Conservation (phyloP, 1,140 invertebrate genomes). For the Orius laevigatus region DNA sequence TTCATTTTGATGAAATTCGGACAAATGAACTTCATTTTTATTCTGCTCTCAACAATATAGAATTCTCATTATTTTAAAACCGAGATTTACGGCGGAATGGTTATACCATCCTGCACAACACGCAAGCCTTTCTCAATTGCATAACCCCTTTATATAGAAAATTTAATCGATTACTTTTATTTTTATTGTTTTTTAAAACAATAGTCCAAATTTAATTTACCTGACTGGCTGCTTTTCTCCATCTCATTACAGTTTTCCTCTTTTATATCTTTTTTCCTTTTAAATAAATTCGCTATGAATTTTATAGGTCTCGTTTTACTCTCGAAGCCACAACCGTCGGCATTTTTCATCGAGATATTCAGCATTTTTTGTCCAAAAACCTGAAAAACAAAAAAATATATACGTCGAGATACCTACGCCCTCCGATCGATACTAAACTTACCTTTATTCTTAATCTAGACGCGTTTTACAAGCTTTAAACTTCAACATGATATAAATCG, state of each 20-base stretch:
- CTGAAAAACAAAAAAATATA: not conserved
- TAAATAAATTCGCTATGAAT: conserved; percentile 16
- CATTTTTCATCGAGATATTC: conserved; percentile 11
- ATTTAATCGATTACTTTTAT: no score
- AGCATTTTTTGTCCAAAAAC: conserved; percentile 7
- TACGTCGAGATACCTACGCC: conserved; percentile 33
- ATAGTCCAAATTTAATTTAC: not conserved
- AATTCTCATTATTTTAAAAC: no score
- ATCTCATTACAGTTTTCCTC: conserved; percentile 7
- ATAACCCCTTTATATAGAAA: not conserved
- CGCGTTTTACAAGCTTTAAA: no score
- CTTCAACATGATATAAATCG: no score
- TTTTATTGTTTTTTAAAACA: not conserved
- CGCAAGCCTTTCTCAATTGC: not conserved
- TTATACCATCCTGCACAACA: not conserved
- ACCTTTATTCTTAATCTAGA: no score
- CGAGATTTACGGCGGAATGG: no score
- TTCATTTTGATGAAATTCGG: no score
- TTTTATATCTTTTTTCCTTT: conserved; percentile 8
- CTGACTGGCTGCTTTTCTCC: conserved; percentile 9
- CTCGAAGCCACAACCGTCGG: conserved; percentile 11
- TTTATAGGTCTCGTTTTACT: conserved; percentile 10
- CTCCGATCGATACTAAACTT: no score
- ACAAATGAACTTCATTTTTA: no score
- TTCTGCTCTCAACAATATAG: no score